These are phyloP conservation scores for Colinus virginianus DNA, from an alignment of 2,113 vertebrate species.

Conservation along the genomic window DNA sequence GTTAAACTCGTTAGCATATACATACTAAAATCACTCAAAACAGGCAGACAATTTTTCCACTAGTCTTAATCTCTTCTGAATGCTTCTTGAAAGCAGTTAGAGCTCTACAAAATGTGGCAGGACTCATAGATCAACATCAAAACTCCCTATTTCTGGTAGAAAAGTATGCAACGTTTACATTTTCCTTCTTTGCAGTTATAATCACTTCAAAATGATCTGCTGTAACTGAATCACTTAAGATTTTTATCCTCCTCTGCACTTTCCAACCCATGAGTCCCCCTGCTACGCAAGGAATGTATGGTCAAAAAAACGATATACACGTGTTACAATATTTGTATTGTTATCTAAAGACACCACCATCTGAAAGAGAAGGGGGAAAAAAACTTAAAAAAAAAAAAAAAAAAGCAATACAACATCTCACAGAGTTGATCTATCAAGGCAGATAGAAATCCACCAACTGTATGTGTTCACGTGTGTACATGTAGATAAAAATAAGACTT, in stretches of 20 bases:
- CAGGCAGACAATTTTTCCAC: not conserved
- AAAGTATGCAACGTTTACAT: not conserved
- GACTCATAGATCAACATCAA: not conserved
- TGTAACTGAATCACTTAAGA: not conserved
- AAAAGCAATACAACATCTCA: not conserved
- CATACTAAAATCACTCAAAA: not conserved
- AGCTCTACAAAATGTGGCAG: not conserved
- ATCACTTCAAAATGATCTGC: not conserved
- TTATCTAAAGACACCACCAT: not conserved
- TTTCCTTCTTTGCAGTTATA: not conserved
- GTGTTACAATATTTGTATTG: not conserved
- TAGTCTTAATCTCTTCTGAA: not conserved
- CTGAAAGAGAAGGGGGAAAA: not conserved
- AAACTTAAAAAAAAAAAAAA: not conserved
- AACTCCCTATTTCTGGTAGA: not conserved
- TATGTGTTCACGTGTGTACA: fast-evolving
- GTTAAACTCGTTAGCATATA: not conserved
- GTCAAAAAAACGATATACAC: not conserved
- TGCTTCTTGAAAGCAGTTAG: not conserved
- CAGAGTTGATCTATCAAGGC: not conserved
- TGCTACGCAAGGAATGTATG: not conserved
- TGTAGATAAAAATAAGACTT: not conserved
- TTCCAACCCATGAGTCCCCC: not conserved
- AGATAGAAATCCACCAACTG: not conserved
- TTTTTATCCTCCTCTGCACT: not conserved